phyloP scores from a whole-genome alignment of 2,797 vertebrate species.

The Oreochromis mossambicus region DNA sequence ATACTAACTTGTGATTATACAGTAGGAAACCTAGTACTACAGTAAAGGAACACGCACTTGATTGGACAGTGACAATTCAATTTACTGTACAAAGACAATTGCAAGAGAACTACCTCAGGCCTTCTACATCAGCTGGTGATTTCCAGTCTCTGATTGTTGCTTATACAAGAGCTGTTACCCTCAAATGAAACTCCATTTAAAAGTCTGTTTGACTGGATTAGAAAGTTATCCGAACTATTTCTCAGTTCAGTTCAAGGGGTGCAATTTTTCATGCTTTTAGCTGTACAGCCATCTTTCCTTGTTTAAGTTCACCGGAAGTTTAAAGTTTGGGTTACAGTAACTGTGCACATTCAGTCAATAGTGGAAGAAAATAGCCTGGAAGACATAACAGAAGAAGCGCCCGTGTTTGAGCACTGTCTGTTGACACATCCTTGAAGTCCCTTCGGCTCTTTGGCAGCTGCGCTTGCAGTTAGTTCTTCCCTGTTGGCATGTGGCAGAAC shows the following conservation, averaged over 20 bases:
- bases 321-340: slow-evolving; percentile 4
- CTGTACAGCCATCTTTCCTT: background rate
- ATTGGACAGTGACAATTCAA: background rate
- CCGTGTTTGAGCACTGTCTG: slow-evolving; percentile 39
- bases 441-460: slow-evolving; percentile 46
- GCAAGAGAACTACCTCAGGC: background rate
- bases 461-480: slow-evolving; percentile 16
- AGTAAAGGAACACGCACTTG: background rate
- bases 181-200: background rate
- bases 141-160: background rate
- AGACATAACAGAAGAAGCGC: slow-evolving; percentile 13
- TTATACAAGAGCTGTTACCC: background rate
- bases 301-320: background rate
- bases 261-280: background rate
- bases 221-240: background rate
- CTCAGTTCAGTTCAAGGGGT: background rate
- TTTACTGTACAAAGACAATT: background rate
- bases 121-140: background rate
- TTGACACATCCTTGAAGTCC: slow-evolving; percentile 46
- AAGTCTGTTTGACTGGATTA: background rate
- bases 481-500: slow-evolving; percentile 42
- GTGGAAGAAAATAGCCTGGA: slow-evolving; percentile 9
- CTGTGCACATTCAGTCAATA: slow-evolving; percentile 1
- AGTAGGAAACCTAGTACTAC: background rate
- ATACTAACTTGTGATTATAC: background rate